These are phyloP conservation scores for Asobara japonica DNA, from an alignment of 1,140 invertebrate genomes.

Conservation along the genomic window DNA sequence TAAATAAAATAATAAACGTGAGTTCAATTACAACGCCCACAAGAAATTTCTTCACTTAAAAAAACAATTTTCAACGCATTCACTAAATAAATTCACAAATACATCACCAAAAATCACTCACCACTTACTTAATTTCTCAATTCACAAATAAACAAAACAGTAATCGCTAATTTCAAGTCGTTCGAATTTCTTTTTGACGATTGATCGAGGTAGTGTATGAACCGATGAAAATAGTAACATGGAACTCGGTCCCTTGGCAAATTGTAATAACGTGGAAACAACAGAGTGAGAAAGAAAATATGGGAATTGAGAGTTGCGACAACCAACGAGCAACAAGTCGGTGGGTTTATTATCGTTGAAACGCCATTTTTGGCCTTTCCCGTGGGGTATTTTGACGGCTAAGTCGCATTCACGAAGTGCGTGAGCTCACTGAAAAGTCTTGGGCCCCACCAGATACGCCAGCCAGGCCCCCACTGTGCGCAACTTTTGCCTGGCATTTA, in stretches of 20 bases:
- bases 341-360: conserved; percentile 39
- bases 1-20: not conserved
- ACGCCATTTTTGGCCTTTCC: conserved; percentile 54
- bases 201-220: not conserved
- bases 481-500: not conserved
- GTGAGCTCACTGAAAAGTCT: conserved; percentile 52
- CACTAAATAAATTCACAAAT: not conserved
- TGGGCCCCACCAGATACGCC: conserved; percentile 12
- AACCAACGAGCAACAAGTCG: not conserved
- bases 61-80: not conserved
- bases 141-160: not conserved
- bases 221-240: not conserved
- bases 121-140: not conserved
- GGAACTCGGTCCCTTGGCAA: not conserved
- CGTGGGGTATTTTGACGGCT: conserved; percentile 25
- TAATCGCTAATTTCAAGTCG: not conserved
- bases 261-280: not conserved
- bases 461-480: not conserved
- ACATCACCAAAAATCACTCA: not conserved
- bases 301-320: conserved; percentile 2
- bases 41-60: not conserved
- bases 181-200: not conserved
- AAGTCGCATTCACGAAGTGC: conserved; percentile 46
- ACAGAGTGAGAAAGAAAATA: not conserved
- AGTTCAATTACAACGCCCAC: not conserved